Conservation (phyloP, 1,140 invertebrate species). For the Solenopsis invicta region DNA sequence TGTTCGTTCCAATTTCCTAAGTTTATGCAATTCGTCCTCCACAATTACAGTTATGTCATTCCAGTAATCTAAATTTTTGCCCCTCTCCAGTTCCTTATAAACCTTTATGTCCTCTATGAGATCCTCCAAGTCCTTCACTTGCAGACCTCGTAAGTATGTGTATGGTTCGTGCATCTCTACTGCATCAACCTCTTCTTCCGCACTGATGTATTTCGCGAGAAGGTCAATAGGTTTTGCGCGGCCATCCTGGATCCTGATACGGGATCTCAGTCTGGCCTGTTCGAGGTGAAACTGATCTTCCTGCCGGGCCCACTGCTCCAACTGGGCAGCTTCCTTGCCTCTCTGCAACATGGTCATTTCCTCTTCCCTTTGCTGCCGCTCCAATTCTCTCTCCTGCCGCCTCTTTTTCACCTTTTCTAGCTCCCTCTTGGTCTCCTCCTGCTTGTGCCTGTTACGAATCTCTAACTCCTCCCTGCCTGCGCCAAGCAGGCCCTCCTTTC, state of each 20-base stretch:
- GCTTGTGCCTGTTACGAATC: conserved; percentile 93
- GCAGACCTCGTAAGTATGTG: conserved; percentile 97
- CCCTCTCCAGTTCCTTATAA: conserved; percentile 94
- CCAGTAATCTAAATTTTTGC: conserved; percentile 98
- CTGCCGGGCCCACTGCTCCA: conserved; percentile 97
- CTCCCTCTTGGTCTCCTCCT: conserved; percentile 96
- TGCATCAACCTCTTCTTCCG: conserved; percentile 96
- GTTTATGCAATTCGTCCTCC: conserved; percentile 97
- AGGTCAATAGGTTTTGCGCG: conserved; percentile 99
- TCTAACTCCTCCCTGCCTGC: conserved; percentile 95
- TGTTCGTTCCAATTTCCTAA: conserved; percentile 91
- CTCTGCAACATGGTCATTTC: conserved; percentile 95
- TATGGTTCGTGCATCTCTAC: conserved; percentile 99
- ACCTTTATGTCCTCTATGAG: conserved; percentile 98
- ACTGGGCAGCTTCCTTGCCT: conserved; percentile 97
- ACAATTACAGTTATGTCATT: conserved; percentile 98
- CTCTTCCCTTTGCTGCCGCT: conserved; percentile 95
- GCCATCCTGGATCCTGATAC: conserved; percentile 98
- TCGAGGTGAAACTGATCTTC: conserved; percentile 98
- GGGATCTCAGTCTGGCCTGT: conserved; percentile 95
- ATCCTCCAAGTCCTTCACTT: conserved; percentile 98
- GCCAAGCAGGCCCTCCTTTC: conserved; percentile 96
- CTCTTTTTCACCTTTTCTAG: conserved; percentile 97
- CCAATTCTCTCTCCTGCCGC: conserved; percentile 95
- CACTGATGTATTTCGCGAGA: conserved; percentile 98